phyloP scores from a whole-genome alignment of 2,888 invertebrate species.

The Cepaea hortensis region DNA sequence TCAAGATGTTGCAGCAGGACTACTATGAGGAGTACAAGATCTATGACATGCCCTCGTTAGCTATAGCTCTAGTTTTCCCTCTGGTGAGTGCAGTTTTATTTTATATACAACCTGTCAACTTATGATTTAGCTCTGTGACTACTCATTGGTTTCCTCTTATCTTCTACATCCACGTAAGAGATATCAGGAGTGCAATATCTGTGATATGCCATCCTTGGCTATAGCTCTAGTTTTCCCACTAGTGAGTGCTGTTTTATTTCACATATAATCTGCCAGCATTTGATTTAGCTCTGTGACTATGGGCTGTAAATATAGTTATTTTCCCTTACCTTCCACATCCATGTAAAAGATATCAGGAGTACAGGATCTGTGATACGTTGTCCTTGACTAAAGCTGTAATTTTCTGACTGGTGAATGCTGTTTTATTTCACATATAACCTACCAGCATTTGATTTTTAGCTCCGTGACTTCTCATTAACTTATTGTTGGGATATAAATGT shows the following conservation, averaged over 20 bases:
- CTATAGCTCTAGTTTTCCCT: slow-evolving; percentile 89
- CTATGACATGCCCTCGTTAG: slow-evolving; percentile 89
- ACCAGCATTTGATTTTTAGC: too few relatives aligned
- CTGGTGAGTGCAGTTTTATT: slow-evolving; percentile 77
- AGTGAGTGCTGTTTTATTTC: slow-evolving; percentile 64
- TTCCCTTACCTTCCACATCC: too few relatives aligned
- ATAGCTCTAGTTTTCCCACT: slow-evolving; percentile 90
- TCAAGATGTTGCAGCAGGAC: slow-evolving; percentile 70
- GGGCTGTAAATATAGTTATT: too few relatives aligned
- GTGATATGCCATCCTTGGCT: slow-evolving; percentile 88
- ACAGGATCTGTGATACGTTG: slow-evolving; percentile 88
- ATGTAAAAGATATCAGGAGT: slow-evolving; percentile 77
- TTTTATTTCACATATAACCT: background rate
- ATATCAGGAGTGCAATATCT: slow-evolving; percentile 83
- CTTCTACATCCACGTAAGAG: background rate
- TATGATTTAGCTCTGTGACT: too few relatives aligned
- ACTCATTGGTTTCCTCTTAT: too few relatives aligned
- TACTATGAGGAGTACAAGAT: slow-evolving; percentile 82
- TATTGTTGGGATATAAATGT: too few relatives aligned
- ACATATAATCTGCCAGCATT: background rate
- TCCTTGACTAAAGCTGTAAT: slow-evolving; percentile 90
- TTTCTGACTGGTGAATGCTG: slow-evolving; percentile 82
- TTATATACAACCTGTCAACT: background rate
- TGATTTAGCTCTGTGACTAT: too few relatives aligned
- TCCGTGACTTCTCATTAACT: too few relatives aligned